A percentile compares a stretch with the other conserved stretches of the same genome.
phyloP scores from a whole-genome alignment of 2,797 vertebrate species.

The Caiman crocodilus region DNA sequence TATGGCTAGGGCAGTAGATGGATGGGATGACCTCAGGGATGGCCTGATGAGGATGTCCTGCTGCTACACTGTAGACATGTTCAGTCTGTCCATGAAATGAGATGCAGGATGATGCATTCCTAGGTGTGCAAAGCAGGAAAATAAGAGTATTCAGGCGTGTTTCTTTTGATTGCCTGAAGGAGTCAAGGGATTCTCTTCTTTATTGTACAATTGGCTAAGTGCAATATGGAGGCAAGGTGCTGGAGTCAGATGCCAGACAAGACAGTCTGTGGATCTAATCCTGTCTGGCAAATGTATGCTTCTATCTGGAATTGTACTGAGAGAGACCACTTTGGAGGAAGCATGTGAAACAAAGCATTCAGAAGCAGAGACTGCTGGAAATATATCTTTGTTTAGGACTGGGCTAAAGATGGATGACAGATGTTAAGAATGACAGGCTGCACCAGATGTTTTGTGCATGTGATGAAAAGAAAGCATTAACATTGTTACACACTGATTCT shows the following conservation, averaged over 20 bases:
- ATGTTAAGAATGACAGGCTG: slow-evolving; percentile 66
- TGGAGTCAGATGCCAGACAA: background rate
- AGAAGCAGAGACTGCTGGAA: slow-evolving; percentile 58
- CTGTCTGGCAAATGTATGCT: background rate
- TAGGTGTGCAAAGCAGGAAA: background rate
- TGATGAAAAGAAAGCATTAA: slow-evolving; percentile 53
- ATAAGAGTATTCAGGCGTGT: background rate
- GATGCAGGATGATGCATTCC: background rate
- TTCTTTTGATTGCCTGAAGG: background rate
- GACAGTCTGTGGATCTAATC: background rate
- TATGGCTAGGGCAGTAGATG: too few relatives aligned
- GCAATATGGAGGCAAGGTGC: background rate
- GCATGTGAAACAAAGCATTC: slow-evolving; percentile 43
- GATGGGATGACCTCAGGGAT: too few relatives aligned
- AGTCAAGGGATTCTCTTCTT: background rate
- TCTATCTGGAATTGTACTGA: slow-evolving; percentile 16
- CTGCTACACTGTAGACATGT: background rate
- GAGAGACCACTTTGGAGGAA: slow-evolving; percentile 43
- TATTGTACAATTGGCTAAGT: background rate
- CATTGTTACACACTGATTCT: slow-evolving; percentile 37
- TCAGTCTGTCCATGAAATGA: background rate
- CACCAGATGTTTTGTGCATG: slow-evolving; percentile 67
- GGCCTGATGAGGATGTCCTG: too few relatives aligned
- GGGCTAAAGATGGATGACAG: slow-evolving; percentile 72
- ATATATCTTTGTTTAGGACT: slow-evolving; percentile 58